Percentiles rank a stretch among this genome's conserved stretches.
phyloP scores from a whole-genome alignment of 2,113 vertebrate species.

The Nothocercus julius region DNA sequence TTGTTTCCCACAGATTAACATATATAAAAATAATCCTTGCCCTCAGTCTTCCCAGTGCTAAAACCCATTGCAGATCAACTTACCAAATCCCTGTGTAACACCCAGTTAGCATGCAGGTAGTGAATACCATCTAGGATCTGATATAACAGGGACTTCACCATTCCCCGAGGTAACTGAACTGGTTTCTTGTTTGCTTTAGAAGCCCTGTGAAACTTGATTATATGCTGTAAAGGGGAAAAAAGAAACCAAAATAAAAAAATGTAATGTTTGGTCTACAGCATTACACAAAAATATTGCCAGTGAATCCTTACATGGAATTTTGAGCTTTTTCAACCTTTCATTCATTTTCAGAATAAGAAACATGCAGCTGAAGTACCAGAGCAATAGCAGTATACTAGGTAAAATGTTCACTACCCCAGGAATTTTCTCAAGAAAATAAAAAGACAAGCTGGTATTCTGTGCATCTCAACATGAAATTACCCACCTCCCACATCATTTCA shows the following conservation, averaged over 20 bases:
- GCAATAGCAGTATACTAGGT: background rate
- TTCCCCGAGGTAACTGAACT: conserved; percentile 97
- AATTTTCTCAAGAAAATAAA: background rate
- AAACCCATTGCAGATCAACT: conserved; percentile 74
- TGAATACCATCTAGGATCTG: conserved; percentile 99
- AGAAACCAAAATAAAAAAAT: conserved; percentile 54
- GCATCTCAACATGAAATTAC: background rate
- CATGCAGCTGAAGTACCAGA: background rate
- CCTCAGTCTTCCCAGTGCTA: conserved; percentile 25
- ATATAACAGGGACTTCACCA: conserved; percentile 99
- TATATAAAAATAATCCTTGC: background rate
- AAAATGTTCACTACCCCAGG: background rate
- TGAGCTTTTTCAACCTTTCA: background rate
- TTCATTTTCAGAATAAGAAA: background rate
- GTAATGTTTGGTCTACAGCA: background rate
- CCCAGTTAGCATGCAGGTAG: conserved; percentile 99
- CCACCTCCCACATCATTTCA: background rate
- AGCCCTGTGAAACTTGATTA: conserved; percentile 99
- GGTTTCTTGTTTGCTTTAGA: conserved; percentile 99
- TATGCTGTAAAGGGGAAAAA: conserved; percentile 87
- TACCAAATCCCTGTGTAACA: conserved; percentile 99
- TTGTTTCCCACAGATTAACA: background rate
- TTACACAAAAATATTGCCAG: conserved; percentile 6
- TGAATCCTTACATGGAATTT: background rate
- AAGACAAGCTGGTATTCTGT: background rate